phyloP scores from a whole-genome alignment of 2,797 vertebrate genomes.

The Pantherophis vulpinus region DNA sequence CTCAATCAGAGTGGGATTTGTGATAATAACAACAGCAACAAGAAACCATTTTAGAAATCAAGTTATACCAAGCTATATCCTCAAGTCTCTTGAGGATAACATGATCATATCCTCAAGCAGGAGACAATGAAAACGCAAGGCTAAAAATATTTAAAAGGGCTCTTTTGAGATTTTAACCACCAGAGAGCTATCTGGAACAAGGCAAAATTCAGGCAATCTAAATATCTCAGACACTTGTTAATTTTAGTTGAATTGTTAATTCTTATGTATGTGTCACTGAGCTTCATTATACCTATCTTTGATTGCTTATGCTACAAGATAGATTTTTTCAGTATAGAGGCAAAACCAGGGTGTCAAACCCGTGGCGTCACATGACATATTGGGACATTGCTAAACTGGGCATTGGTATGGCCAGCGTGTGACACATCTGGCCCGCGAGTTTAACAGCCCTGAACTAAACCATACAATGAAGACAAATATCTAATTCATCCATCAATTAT shows the following conservation, averaged over 20 bases:
- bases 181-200: neutral
- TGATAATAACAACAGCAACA: neutral
- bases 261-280: neutral
- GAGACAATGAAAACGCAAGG: neutral
- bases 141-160: neutral
- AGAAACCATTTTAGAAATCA: neutral
- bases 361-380: too few relatives aligned
- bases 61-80: neutral
- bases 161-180: neutral
- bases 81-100: neutral
- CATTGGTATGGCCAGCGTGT: too few relatives aligned
- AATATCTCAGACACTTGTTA: neutral
- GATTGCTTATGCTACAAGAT: slow-evolving; percentile 36
- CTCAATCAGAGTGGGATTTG: neutral
- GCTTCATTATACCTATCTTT: neutral
- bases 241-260: neutral
- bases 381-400: too few relatives aligned
- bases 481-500: slow-evolving; percentile 51
- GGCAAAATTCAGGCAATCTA: neutral
- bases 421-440: too few relatives aligned
- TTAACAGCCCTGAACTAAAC: neutral
- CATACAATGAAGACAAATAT: slow-evolving; percentile 40
- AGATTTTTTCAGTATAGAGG: slow-evolving; percentile 62
- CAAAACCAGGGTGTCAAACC: neutral
- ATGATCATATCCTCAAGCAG: neutral